Evolutionary conservation across 2,797 vertebrate genomes (phyloP).

Genomic region (Myotis myotis): DNA sequence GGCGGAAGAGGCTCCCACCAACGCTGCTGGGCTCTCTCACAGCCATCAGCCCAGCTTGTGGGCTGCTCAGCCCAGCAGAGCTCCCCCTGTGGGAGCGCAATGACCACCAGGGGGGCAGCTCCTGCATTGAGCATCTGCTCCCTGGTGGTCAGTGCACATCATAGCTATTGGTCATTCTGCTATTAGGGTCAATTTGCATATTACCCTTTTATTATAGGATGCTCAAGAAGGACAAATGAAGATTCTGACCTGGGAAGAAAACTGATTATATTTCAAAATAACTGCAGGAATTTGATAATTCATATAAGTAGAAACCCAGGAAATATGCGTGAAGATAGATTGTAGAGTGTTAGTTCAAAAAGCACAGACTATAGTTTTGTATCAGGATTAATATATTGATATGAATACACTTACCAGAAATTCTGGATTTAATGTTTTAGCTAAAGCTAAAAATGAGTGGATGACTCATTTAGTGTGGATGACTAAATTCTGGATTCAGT

Average conservation of each 20-base stretch:
- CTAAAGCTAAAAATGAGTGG: constrained; percentile 30
- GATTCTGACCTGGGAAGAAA: neutral
- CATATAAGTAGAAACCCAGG: neutral
- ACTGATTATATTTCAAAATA: neutral
- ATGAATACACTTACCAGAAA: neutral
- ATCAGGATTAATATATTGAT: neutral
- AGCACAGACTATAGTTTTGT: constrained; percentile 38
- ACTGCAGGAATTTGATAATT: constrained; percentile 1
- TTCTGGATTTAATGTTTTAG: constrained; percentile 39
- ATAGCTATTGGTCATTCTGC: too few species aligned
- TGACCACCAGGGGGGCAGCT: too few species aligned
- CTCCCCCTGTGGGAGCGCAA: too few species aligned
- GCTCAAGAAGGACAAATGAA: neutral
- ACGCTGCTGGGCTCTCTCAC: too few species aligned
- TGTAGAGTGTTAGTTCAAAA: constrained; percentile 1
- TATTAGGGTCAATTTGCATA: too few species aligned
- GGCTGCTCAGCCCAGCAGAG: too few species aligned
- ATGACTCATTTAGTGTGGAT: neutral
- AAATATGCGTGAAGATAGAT: neutral
- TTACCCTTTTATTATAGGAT: neutral
- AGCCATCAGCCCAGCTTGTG: too few species aligned
- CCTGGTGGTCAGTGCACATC: too few species aligned
- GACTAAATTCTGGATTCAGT: constrained; percentile 8
- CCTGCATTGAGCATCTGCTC: too few species aligned
- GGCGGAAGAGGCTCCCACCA: too few species aligned